Evolutionary conservation across 1,140 invertebrate genomes (phyloP).

Genomic region (Apis cerana): DNA sequence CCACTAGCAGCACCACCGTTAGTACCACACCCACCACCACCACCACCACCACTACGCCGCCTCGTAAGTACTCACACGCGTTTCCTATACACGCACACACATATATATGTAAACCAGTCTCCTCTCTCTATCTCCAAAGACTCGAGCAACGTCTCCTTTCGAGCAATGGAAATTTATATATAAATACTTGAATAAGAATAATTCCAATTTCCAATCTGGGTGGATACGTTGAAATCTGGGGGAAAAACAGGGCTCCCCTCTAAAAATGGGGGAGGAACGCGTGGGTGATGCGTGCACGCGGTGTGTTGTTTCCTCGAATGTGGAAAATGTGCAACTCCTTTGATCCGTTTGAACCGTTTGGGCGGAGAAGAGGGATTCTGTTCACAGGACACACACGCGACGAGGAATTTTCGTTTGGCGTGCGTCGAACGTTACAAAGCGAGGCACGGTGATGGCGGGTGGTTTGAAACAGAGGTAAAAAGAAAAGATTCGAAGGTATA

Average conservation of each 20-base stretch:
- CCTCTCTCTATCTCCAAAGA: too few relatives aligned
- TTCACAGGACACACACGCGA: background rate
- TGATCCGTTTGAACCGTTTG: constrained; percentile 16
- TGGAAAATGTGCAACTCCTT: too few relatives aligned
- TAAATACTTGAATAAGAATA: too few relatives aligned
- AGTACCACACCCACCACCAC: constrained; percentile 79
- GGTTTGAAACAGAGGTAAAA: constrained; percentile 18
- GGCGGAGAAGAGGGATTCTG: constrained; percentile 15
- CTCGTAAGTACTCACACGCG: constrained; percentile 82
- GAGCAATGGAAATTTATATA: too few relatives aligned
- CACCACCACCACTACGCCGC: constrained; percentile 86
- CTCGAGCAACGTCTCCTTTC: too few relatives aligned
- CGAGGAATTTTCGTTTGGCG: constrained; percentile 36
- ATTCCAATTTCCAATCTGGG: too few relatives aligned
- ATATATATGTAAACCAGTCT: background rate
- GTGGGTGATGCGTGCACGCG: too few relatives aligned
- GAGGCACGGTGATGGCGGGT: background rate
- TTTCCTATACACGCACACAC: too few relatives aligned
- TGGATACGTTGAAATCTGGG: too few relatives aligned
- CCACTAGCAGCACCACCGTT: constrained; percentile 24
- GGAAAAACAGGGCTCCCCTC: too few relatives aligned
- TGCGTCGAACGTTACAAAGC: constrained; percentile 42
- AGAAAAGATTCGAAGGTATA: constrained; percentile 31
- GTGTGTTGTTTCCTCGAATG: too few relatives aligned
- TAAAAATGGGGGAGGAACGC: too few relatives aligned